These are phyloP conservation scores for Cichlasoma orientale DNA, from an alignment of 2,797 vertebrate species.

Conservation along the genomic window DNA sequence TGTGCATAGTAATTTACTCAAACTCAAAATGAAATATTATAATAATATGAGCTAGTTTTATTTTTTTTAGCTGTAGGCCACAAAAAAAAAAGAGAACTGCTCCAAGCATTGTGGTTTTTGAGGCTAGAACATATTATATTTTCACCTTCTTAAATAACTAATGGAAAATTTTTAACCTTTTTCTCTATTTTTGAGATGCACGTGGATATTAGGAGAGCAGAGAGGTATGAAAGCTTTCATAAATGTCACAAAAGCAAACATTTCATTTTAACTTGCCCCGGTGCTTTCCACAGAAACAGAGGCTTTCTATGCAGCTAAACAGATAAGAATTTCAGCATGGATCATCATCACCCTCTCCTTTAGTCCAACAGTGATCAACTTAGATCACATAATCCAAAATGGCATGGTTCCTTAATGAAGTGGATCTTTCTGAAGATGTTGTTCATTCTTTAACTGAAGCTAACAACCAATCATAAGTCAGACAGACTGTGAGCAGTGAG, in stretches of 20 bases:
- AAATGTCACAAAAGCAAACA: too few relatives aligned
- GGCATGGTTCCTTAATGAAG: too few relatives aligned
- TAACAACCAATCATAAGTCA: neutral
- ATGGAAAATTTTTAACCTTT: neutral
- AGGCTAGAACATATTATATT: neutral
- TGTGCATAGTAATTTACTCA: neutral
- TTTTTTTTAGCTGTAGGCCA: neutral
- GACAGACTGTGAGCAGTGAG: neutral
- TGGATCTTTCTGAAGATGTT: neutral
- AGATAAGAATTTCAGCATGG: too few relatives aligned
- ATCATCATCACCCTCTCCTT: too few relatives aligned
- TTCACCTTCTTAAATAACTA: neutral
- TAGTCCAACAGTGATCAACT: too few relatives aligned
- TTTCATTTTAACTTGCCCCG: too few relatives aligned
- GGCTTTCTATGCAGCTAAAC: too few relatives aligned
- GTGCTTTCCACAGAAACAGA: too few relatives aligned
- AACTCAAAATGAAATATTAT: neutral
- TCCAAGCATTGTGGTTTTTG: neutral
- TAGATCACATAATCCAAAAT: too few relatives aligned
- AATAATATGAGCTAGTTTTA: neutral
- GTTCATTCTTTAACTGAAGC: slow-evolving; percentile 8
- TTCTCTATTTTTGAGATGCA: neutral
- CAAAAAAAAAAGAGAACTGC: neutral
- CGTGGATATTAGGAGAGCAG: neutral
- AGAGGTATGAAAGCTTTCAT: too few relatives aligned